These are phyloP conservation scores for Erpobdella octoculata DNA, from an alignment of 2,888 invertebrate genomes.

Conservation along the genomic window DNA sequence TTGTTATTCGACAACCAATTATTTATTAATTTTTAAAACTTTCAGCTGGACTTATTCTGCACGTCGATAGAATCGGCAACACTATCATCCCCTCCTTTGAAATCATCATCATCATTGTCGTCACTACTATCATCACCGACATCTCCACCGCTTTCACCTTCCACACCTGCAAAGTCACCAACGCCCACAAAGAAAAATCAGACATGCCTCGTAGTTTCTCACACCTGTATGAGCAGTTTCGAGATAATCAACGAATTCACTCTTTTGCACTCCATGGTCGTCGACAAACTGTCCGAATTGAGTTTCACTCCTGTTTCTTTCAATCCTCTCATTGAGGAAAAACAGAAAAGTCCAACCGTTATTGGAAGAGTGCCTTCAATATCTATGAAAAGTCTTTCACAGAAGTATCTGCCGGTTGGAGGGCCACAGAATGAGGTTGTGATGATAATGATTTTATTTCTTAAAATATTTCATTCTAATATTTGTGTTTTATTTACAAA, in stretches of 20 bases:
- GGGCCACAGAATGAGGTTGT: neutral
- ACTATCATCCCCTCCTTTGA: neutral
- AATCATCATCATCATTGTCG: neutral
- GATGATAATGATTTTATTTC: neutral
- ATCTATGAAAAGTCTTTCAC: neutral
- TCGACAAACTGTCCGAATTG: conserved; percentile 44
- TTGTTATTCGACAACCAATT: neutral
- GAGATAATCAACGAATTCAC: neutral
- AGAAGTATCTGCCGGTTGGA: neutral
- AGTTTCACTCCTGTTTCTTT: conserved; percentile 47
- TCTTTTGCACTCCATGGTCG: conserved; percentile 46
- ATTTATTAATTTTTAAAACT: neutral
- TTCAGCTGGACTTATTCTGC: neutral
- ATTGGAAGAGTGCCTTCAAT: neutral
- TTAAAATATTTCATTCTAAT: neutral
- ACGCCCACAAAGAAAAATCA: too few species aligned
- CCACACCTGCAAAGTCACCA: too few species aligned
- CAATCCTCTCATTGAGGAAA: conserved; percentile 40
- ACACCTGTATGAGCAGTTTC: neutral
- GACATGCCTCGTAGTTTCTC: too few species aligned
- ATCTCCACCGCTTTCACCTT: neutral
- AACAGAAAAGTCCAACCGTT: neutral
- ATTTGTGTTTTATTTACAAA: too few species aligned
- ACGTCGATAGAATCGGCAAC: too few species aligned
- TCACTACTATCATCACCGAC: neutral